Evolutionary conservation across 2,797 vertebrate genomes (phyloP).

Genomic region (Peromyscus nudipes): DNA sequence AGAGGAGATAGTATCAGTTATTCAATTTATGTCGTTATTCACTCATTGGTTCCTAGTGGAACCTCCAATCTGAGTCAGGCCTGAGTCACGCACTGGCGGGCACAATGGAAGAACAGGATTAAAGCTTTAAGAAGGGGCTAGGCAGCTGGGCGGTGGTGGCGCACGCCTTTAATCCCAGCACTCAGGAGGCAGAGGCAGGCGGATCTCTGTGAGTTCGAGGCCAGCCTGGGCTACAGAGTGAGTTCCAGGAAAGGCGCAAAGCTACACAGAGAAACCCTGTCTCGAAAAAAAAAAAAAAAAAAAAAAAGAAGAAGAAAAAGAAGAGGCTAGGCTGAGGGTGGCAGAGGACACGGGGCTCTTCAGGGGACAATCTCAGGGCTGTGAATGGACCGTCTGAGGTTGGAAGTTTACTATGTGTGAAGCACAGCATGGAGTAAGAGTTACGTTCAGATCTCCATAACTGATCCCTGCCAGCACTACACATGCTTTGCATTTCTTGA

Average conservation of each 20-base stretch:
- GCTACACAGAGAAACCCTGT: too few species aligned
- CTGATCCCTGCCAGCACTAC: not conserved
- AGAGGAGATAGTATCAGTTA: not conserved
- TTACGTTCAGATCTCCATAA: not conserved
- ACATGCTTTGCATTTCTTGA: not conserved
- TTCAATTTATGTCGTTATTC: not conserved
- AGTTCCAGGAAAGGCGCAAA: too few species aligned
- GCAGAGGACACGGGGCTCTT: not conserved
- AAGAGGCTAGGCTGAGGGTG: fast-evolving
- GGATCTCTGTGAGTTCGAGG: too few species aligned
- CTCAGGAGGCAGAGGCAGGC: too few species aligned
- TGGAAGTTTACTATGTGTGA: not conserved
- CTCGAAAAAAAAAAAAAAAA: too few species aligned
- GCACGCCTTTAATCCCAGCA: too few species aligned
- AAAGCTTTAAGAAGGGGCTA: not conserved
- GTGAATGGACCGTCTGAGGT: not conserved
- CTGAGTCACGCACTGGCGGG: not conserved
- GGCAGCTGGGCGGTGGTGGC: not conserved
- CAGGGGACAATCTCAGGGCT: not conserved
- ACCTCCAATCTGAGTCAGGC: not conserved
- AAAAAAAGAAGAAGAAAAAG: too few species aligned
- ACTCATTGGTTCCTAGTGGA: not conserved
- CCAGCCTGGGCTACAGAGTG: too few species aligned
- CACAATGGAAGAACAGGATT: not conserved
- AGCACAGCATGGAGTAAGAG: not conserved